Evolutionary conservation across 2,797 vertebrate species (phyloP).

Genomic region (Sebastes reedi): DNA sequence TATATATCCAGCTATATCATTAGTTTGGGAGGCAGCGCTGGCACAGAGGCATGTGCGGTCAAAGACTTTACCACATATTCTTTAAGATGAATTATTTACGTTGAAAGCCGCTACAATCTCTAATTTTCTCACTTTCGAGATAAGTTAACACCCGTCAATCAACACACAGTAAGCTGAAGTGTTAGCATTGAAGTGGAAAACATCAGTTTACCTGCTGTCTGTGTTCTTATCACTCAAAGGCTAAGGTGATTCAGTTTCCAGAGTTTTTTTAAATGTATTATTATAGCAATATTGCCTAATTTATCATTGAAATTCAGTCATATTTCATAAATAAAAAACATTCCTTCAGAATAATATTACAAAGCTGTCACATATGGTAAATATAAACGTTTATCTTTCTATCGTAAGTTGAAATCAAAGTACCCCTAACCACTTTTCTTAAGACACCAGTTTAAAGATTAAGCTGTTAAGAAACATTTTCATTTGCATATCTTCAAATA

Average conservation of each 20-base stretch:
- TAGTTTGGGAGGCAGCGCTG: neutral
- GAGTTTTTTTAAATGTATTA: neutral
- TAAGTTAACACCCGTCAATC: neutral
- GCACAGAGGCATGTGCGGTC: neutral
- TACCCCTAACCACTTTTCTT: neutral
- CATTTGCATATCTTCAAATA: conserved; percentile 2
- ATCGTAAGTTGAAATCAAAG: neutral
- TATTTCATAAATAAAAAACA: neutral
- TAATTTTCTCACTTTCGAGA: conserved; percentile 16
- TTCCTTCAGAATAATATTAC: neutral
- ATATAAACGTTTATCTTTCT: neutral
- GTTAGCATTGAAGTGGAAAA: conserved; percentile 19
- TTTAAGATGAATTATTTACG: conserved; percentile 6
- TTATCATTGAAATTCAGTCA: neutral
- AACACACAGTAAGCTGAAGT: neutral
- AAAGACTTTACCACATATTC: neutral
- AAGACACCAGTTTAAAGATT: neutral
- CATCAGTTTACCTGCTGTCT: neutral
- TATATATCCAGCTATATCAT: conserved; percentile 30
- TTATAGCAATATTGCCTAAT: neutral
- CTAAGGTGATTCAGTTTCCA: neutral
- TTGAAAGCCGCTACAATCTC: neutral
- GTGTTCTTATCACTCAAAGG: neutral
- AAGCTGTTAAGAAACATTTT: neutral
- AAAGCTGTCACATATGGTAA: neutral